phyloP scores from a whole-genome alignment of 2,797 vertebrate species.

The Sebastes vulpes region DNA sequence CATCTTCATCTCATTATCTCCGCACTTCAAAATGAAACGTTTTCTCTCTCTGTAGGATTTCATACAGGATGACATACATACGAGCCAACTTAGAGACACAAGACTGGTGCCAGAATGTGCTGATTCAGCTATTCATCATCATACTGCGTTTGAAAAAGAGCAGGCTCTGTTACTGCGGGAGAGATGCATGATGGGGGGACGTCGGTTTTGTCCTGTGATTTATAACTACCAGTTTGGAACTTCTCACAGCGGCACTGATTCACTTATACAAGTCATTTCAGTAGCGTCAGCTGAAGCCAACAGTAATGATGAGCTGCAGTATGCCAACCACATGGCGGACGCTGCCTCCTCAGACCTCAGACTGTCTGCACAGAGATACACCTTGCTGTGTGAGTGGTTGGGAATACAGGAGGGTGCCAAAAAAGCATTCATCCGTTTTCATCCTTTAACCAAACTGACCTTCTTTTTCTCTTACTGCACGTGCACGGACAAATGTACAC shows the following conservation, averaged over 20 bases:
- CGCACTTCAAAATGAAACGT: conserved; percentile 33
- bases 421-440: not conserved
- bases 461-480: conserved; percentile 1
- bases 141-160: conserved; percentile 59
- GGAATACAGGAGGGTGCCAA: not conserved
- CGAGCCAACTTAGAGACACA: conserved; percentile 54
- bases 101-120: conserved; percentile 56
- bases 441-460: conserved; percentile 17
- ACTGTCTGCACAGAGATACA: conserved; percentile 59
- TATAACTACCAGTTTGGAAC: conserved; percentile 63
- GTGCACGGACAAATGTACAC: not conserved
- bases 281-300: conserved; percentile 54
- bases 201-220: conserved; percentile 58
- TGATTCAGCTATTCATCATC: conserved; percentile 56
- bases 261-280: conserved; percentile 70
- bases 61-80: conserved; percentile 8
- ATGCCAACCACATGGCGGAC: conserved; percentile 66
- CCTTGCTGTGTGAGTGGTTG: conserved; percentile 48
- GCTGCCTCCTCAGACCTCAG: conserved; percentile 57
- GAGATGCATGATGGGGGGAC: conserved; percentile 48
- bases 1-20: conserved; percentile 52
- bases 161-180: conserved; percentile 51
- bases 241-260: conserved; percentile 51
- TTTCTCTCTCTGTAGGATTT: conserved; percentile 27
- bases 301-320: conserved; percentile 73